Base-by-base conservation (phyloP, 2,797 vertebrate species). In the Micrastur ruficollis region DNA sequence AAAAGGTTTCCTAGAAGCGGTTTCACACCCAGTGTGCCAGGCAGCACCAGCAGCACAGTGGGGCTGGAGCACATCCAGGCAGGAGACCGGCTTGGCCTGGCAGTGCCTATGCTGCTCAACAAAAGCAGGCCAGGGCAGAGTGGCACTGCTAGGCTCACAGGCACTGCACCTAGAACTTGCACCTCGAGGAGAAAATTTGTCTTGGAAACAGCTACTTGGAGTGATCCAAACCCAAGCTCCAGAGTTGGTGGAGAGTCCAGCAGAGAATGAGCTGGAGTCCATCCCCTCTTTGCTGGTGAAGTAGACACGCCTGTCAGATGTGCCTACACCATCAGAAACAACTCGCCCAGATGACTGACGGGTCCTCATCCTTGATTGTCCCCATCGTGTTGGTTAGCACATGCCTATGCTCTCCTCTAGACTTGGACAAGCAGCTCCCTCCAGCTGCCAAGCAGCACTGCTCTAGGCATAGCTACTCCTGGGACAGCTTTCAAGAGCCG, bases 361-460 rank as follows among this genome's bases (percentile, higher is more conserved):
- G 17, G 18, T 50, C 46, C 59, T 82, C 14, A 36, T 25, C 58
- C 70, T 59, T 40, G 49, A 26, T 10, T 27, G 40, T 46, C 67
- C 32, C 50, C 0, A 0, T 40, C 2, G 0, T 26, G 53, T 26
- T 0, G 0, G 32, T 26, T 34, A 79, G 29, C 40, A 73, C 21
- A 47, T 11, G 62, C 29, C 46, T 65, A 0, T 29, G 67, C 11
- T 82, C 9, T 78, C 20, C 61, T 67, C 70, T 63, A 61, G 16
- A 42, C 15, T 1, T 1, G 63, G 59, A 73, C 34, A 55, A 49
- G 87, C 32, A 59, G 32, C 44, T 85, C 46, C 26, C 20, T 89
- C 36, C 2, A 3, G 11, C 31, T 2, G 0, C 47, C 61, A 62
- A 58, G 79, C n/a, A 61, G 53, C 0, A 1, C 44, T 44, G 58